Conservation (phyloP, 2,797 vertebrate species). For the Clarias pachynema region DNA sequence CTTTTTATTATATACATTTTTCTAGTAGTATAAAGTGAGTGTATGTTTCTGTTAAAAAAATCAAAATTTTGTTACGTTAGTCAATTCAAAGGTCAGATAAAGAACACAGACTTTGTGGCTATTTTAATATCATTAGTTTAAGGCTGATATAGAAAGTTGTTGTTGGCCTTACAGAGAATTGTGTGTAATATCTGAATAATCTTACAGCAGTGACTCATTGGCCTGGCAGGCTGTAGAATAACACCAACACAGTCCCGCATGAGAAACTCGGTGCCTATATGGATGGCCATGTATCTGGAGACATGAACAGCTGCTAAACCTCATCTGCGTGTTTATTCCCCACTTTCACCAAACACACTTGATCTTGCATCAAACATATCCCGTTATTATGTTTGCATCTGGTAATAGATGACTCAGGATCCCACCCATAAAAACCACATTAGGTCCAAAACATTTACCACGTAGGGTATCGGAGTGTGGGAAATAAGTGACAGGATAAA, state of each 20-base stretch:
- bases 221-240: constrained; percentile 1
- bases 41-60: background rate
- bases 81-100: background rate
- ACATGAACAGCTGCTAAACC: constrained; percentile 16
- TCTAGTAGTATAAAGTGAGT: background rate
- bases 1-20: background rate
- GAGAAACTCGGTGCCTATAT: constrained; percentile 3
- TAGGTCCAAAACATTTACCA: constrained; percentile 43
- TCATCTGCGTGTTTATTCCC: background rate
- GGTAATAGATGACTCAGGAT: background rate
- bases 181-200: background rate
- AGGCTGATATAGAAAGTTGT: background rate
- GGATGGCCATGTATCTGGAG: constrained; percentile 4
- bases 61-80: no score
- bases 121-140: constrained; percentile 16
- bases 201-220: background rate
- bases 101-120: background rate
- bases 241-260: constrained; percentile 3
- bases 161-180: background rate
- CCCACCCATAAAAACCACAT: background rate
- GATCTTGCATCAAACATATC: constrained; percentile 16
- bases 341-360: constrained; percentile 17
- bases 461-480: constrained; percentile 27
- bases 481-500: constrained; percentile 7
- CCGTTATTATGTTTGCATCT: constrained; percentile 13